Evolutionary conservation across 2,888 invertebrate species (phyloP), one percentile per base, ranked within the genome.

Genomic region (Eustalomyia histrio): DNA sequence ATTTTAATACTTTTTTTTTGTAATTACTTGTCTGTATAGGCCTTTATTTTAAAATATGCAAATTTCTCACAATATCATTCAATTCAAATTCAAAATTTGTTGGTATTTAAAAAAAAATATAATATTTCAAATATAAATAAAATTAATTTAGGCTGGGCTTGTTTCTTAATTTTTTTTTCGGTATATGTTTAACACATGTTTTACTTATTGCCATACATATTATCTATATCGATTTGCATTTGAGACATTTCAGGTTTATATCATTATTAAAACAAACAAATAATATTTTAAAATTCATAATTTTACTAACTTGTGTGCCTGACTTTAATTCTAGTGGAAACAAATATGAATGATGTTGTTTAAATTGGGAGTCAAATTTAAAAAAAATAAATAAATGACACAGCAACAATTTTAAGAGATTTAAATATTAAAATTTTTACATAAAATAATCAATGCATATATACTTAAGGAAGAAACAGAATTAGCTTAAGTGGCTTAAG

Each of bases 81-180:
- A 39, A 39, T 39, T 39, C 39, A 39, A 52, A 18, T 52, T 18
- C 9, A 52, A 52, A 52, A 5, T 10, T 18, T 29, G 3, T 29
- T 21, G 21, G 7, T 18, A 12, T 52, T 16, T 16, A 10, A 9
- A 0, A 52, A 52, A 52, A 52, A n/a, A 17, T 8, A 52, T n/a
- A n/a, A 52, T 12, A 18, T 18, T 21, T 39, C 1, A 6, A 52
- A 9, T 18, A 2, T 16, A 33, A 65, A 52, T 14, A 50, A 53
- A 61, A 8, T 81, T 83, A 82, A 84, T 39, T 10, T 39, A 39
- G 39, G 14, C 39, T 39, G 14, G 2, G 87, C 87, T 87, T 80
- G 85, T 86, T 85, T 84, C 86, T 84, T 86, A 87, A 87, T 86
- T 87, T 87, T 87, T 86, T 87, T 86, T n/a, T n/a, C n/a, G n/a